These are phyloP conservation scores for Rhamphomyia laevipes DNA, from an alignment of 2,888 invertebrate species.

Conservation along the genomic window DNA sequence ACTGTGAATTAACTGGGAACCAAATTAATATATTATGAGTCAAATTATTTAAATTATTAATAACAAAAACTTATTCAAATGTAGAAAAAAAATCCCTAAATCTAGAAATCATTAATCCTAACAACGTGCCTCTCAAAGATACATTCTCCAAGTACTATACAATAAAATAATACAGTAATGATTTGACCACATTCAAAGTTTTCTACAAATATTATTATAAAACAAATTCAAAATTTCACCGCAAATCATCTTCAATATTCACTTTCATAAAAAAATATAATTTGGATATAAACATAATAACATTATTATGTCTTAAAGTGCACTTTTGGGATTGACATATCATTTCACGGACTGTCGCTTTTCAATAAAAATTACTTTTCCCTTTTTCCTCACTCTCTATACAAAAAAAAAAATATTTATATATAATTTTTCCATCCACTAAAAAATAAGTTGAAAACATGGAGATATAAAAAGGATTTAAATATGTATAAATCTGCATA, in stretches of 20 bases:
- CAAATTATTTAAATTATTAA: too few species aligned
- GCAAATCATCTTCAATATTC: background rate
- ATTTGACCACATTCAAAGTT: too few species aligned
- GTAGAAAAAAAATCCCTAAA: too few species aligned
- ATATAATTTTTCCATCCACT: background rate
- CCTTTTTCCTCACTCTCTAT: background rate
- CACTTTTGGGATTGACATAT: conserved; percentile 38
- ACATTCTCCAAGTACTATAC: too few species aligned
- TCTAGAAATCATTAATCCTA: too few species aligned
- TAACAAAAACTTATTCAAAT: too few species aligned
- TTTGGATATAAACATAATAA: background rate
- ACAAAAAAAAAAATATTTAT: background rate
- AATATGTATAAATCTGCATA: conserved; percentile 13
- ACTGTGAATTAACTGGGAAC: too few species aligned
- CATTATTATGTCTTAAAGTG: conserved; percentile 13
- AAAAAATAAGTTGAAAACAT: background rate
- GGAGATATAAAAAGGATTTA: conserved; percentile 1
- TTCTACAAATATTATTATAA: too few species aligned
- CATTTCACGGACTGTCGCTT: conserved; percentile 41
- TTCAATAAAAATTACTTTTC: conserved; percentile 35
- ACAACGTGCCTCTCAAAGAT: too few species aligned
- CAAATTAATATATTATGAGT: too few species aligned
- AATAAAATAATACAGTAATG: too few species aligned
- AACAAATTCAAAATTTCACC: background rate
- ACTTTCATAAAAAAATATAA: background rate